phyloP scores from a whole-genome alignment of 2,113 vertebrate genomes.

The Felis catus region DNA sequence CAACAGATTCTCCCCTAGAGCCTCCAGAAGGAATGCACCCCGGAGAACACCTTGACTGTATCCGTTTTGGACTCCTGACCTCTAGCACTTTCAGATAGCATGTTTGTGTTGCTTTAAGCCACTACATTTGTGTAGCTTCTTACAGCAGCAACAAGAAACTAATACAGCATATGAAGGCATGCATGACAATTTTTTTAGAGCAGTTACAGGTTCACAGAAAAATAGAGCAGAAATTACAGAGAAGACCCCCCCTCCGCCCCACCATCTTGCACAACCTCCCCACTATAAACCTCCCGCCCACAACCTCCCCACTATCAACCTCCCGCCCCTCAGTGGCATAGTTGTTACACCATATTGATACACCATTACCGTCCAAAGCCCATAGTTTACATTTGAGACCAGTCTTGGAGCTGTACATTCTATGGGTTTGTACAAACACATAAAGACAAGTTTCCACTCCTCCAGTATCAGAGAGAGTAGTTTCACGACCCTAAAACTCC shows the following conservation, averaged over 20 bases:
- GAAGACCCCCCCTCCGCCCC: not conserved
- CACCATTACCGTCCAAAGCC: not conserved
- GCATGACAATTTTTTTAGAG: not conserved
- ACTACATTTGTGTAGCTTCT: not conserved
- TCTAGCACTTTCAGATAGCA: accelerated
- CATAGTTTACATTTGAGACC: not conserved
- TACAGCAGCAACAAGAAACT: not conserved
- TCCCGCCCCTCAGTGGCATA: no score
- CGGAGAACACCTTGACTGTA: no score
- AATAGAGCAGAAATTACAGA: not conserved
- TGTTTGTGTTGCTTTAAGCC: not conserved
- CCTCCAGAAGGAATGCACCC: not conserved
- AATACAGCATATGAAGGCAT: not conserved
- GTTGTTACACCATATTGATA: no score
- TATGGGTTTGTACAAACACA: no score
- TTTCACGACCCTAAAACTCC: not conserved
- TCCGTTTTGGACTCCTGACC: not conserved
- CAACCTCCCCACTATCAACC: no score
- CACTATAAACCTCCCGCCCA: no score
- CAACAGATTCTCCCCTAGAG: not conserved
- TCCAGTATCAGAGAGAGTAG: no score
- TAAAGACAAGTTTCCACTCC: not conserved
- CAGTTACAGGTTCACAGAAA: not conserved
- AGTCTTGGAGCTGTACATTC: not conserved
- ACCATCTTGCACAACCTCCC: no score